phyloP scores from a whole-genome alignment of 1,140 invertebrate genomes.

The Meloidogyne floridensis region DNA sequence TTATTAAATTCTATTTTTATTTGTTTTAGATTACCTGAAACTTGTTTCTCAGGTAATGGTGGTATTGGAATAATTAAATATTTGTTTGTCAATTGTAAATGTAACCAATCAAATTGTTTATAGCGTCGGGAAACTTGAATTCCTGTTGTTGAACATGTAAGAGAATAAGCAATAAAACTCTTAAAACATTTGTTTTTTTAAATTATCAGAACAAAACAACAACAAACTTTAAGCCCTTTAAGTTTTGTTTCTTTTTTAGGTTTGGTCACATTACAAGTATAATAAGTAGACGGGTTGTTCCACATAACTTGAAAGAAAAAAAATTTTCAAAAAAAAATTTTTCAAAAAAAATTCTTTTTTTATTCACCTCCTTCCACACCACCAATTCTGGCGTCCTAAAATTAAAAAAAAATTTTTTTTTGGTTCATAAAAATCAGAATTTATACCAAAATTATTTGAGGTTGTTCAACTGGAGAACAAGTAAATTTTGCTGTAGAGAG shows the following conservation, averaged over 20 bases:
- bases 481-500: constrained; percentile 76
- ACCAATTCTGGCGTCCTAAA: not conserved
- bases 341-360: too few species aligned
- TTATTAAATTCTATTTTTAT: not conserved
- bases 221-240: constrained; percentile 75
- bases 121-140: constrained; percentile 92
- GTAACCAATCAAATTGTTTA: constrained; percentile 98
- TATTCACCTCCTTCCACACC: not conserved
- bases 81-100: constrained; percentile 87
- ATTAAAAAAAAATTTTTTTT: not conserved
- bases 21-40: constrained; percentile 74
- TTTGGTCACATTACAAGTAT: constrained; percentile 83
- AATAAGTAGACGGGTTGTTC: constrained; percentile 75
- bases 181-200: constrained; percentile 69
- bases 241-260: constrained; percentile 95
- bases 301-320: constrained; percentile 72
- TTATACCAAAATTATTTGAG: constrained; percentile 73
- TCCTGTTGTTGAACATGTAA: constrained; percentile 88
- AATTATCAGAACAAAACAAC: not conserved
- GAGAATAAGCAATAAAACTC: constrained; percentile 92
- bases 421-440: not conserved
- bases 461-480: constrained; percentile 77
- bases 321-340: not conserved
- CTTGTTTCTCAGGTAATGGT: constrained; percentile 93
- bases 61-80: constrained; percentile 91